These are phyloP conservation scores for Caenorhabditis imperialis DNA, from an alignment of 2,888 invertebrate genomes.

Conservation along the genomic window DNA sequence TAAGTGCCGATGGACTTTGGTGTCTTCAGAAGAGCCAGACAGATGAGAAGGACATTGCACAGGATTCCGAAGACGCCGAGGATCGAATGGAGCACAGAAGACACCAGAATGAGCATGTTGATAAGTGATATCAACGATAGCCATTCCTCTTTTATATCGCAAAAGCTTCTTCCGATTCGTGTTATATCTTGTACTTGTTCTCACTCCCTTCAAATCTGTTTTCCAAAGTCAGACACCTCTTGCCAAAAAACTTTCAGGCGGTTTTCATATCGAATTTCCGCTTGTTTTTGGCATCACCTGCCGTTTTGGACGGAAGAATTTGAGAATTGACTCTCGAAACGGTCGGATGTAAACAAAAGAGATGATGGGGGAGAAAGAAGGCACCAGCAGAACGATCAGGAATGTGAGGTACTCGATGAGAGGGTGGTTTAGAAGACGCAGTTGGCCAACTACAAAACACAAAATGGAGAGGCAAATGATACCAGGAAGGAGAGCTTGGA, in stretches of 20 bases:
- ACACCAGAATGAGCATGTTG: conserved; percentile 22
- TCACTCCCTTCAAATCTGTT: background rate
- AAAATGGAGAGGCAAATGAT: conserved; percentile 4
- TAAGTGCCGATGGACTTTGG: conserved; percentile 39
- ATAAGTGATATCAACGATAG: background rate
- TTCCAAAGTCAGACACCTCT: conserved; percentile 1
- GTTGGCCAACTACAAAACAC: background rate
- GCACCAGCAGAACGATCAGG: conserved; percentile 1
- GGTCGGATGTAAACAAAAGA: conserved; percentile 3
- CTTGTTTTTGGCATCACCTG: conserved; percentile 10
- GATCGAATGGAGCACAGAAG: conserved; percentile 24
- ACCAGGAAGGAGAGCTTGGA: background rate
- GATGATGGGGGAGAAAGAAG: conserved; percentile 2
- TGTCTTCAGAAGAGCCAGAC: conserved; percentile 6
- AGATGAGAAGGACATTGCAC: conserved; percentile 8
- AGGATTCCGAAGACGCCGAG: conserved; percentile 12
- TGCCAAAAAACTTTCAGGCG: background rate
- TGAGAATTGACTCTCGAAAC: background rate
- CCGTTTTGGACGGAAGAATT: background rate
- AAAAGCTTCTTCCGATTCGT: background rate
- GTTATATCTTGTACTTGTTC: too few relatives aligned
- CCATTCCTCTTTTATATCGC: conserved; percentile 9
- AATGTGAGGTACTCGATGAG: conserved; percentile 2
- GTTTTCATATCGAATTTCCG: conserved; percentile 27
- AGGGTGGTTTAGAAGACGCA: background rate